phyloP scores from a whole-genome alignment of 2,797 vertebrate species.

The Poecile montanus region DNA sequence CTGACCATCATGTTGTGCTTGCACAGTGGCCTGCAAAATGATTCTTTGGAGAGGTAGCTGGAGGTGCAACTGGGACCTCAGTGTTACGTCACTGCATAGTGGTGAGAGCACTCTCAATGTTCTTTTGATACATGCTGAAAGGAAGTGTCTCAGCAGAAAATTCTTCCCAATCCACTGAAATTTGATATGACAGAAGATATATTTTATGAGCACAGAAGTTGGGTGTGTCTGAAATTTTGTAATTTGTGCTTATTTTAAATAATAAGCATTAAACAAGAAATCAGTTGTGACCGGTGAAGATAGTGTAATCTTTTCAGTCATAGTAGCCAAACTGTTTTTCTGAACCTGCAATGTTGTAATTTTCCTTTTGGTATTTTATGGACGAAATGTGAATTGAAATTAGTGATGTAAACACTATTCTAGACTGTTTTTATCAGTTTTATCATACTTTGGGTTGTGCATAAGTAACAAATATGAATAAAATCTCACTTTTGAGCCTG shows the following conservation, averaged over 20 bases:
- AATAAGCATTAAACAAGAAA: conserved; percentile 36
- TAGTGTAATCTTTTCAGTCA: conserved; percentile 60
- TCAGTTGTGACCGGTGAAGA: conserved; percentile 48
- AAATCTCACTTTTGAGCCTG: conserved; percentile 74
- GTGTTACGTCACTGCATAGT: background rate
- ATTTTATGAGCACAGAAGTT: conserved; percentile 68
- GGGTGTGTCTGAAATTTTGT: conserved; percentile 55
- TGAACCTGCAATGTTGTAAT: conserved; percentile 63
- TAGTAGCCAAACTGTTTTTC: conserved; percentile 58
- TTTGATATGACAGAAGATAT: conserved; percentile 60
- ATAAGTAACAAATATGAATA: conserved; percentile 76
- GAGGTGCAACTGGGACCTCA: background rate
- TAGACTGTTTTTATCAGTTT: conserved; percentile 76
- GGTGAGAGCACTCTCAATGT: background rate
- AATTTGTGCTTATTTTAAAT: conserved; percentile 61
- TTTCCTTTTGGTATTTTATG: conserved; percentile 69
- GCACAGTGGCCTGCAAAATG: background rate
- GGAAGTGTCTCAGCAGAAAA: background rate
- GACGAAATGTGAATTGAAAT: conserved; percentile 70
- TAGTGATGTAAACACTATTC: conserved; percentile 68
- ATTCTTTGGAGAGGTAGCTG: too few relatives aligned
- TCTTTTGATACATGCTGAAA: background rate
- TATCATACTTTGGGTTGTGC: conserved; percentile 73
- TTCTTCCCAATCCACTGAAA: conserved; percentile 42
- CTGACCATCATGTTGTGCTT: background rate